Percentiles rank a stretch among this genome's conserved stretches.
Conservation (phyloP, 1,140 invertebrate species). For the Gonioctena quinquepunctata region DNA sequence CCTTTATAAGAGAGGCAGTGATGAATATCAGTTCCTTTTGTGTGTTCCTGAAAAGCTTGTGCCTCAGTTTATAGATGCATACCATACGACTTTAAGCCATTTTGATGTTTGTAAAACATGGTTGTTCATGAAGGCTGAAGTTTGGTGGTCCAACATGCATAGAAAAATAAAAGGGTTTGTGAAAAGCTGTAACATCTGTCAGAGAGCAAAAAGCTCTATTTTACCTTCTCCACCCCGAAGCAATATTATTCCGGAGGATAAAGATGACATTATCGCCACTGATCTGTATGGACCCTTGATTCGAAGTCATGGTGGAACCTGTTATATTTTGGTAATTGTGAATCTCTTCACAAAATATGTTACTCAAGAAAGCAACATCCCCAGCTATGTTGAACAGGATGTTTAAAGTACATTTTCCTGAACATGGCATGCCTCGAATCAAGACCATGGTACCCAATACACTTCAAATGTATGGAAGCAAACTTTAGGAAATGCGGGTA, state of each 20-base stretch:
- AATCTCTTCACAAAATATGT: constrained; percentile 14
- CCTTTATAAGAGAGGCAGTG: not conserved
- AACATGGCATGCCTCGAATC: not conserved
- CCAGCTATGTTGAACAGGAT: not conserved
- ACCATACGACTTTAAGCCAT: constrained; percentile 14
- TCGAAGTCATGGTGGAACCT: not conserved
- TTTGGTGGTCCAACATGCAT: not conserved
- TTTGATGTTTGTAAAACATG: constrained; percentile 8
- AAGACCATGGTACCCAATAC: constrained; percentile 18
- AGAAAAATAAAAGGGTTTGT: not conserved
- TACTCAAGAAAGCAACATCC: constrained; percentile 14
- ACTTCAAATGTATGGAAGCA: not conserved
- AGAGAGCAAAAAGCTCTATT: not conserved
- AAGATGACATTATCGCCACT: constrained; percentile 7
- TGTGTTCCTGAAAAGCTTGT: constrained; percentile 11
- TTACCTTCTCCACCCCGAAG: not conserved
- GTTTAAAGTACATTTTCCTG: constrained; percentile 7
- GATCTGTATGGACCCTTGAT: constrained; percentile 16
- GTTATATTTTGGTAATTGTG: constrained; percentile 6
- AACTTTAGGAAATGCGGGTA: not conserved
- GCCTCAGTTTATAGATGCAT: not conserved
- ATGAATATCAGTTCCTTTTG: not conserved
- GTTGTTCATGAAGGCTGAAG: not conserved
- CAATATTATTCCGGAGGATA: not conserved
- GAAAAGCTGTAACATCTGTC: not conserved